A percentile compares a stretch with the other conserved stretches of the same genome.
These are phyloP conservation scores for Rhea americana DNA, from an alignment of 2,113 vertebrate species.

Conservation along the genomic window DNA sequence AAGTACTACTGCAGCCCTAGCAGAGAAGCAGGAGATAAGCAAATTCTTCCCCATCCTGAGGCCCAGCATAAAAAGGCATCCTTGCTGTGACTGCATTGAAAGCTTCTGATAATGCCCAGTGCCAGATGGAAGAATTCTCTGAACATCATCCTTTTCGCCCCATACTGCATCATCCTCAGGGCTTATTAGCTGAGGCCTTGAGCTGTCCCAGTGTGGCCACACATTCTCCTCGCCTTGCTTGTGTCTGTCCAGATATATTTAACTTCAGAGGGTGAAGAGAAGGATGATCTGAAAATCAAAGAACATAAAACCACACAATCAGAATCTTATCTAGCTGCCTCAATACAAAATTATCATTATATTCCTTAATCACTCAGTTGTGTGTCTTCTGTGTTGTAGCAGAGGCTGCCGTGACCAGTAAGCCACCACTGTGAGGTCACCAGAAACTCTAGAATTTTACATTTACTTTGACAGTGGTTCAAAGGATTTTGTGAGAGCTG, in stretches of 20 bases:
- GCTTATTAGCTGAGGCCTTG: neutral
- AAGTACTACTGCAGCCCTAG: neutral
- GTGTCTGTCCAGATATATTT: neutral
- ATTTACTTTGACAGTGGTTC: neutral
- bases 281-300: neutral
- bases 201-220: neutral
- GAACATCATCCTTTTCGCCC: neutral
- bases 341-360: neutral
- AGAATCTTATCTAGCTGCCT: neutral
- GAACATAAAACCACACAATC: neutral
- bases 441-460: neutral
- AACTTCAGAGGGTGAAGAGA: neutral
- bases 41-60: neutral
- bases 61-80: neutral
- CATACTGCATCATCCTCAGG: rapidly evolving
- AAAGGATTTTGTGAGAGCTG: neutral
- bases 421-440: neutral
- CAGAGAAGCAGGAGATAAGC: neutral
- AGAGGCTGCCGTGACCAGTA: neutral
- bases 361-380: neutral
- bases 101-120: neutral
- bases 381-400: neutral
- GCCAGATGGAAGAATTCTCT: neutral
- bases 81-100: neutral
- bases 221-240: neutral